These are phyloP conservation scores for Pseudopleuronectes americanus DNA, from an alignment of 2,797 vertebrate species.

Conservation along the genomic window DNA sequence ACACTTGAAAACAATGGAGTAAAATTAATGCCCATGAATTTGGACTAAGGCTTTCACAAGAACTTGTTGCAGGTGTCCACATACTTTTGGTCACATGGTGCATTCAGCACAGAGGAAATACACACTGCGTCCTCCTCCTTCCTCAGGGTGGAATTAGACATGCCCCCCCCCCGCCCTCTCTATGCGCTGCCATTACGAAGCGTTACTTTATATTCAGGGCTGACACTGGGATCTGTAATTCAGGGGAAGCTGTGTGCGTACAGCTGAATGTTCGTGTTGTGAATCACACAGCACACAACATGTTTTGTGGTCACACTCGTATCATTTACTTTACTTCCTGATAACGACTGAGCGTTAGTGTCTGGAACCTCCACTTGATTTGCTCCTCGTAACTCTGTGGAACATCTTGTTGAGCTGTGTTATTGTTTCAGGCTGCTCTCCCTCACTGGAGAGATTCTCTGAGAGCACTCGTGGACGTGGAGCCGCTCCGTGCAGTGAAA, in stretches of 20 bases:
- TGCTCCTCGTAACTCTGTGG: conserved; percentile 2
- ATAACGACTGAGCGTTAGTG: conserved; percentile 13
- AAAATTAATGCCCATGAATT: too few species aligned
- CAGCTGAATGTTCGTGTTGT: not conserved
- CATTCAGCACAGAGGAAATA: too few species aligned
- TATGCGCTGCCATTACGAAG: too few species aligned
- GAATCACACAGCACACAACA: not conserved
- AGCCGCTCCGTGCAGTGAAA: conserved; percentile 34
- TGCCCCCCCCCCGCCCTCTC: too few species aligned
- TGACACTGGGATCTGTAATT: not conserved
- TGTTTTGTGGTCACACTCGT: not conserved
- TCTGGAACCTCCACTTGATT: conserved; percentile 7
- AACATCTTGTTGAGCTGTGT: conserved; percentile 31
- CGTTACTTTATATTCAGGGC: not conserved
- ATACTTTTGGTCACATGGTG: too few species aligned
- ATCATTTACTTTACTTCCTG: conserved; percentile 4
- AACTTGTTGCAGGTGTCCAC: too few species aligned
- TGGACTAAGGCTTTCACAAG: too few species aligned
- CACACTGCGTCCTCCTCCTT: too few species aligned
- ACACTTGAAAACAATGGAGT: too few species aligned
- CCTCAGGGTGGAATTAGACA: too few species aligned
- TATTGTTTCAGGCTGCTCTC: conserved; percentile 38
- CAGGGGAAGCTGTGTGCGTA: not conserved
- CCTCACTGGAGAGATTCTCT: conserved; percentile 24
- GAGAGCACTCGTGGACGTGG: conserved; percentile 42